A percentile compares a stretch with the other conserved stretches of the same genome.
Conservation (phyloP, 2,888 invertebrate genomes). For the Pachycephus smyrnensis region DNA sequence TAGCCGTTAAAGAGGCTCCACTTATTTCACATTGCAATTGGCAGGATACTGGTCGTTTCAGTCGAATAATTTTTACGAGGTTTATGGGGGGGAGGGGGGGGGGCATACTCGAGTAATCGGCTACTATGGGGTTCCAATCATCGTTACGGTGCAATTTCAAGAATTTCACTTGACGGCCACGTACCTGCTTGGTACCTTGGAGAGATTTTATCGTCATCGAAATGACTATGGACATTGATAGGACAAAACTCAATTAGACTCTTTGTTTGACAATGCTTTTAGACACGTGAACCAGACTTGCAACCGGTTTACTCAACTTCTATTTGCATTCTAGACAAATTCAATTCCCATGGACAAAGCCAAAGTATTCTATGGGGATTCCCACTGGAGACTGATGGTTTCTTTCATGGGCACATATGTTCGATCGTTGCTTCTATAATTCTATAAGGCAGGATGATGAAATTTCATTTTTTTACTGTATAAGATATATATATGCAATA, state of each 20-base stretch:
- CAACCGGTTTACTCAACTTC: constrained; percentile 16
- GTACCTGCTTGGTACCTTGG: not conserved
- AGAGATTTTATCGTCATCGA: not conserved
- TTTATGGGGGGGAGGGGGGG: no score
- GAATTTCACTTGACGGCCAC: not conserved
- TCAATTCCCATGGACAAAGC: constrained; percentile 50
- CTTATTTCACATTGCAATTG: not conserved
- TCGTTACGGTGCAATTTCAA: not conserved
- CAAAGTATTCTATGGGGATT: constrained; percentile 1
- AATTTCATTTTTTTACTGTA: not conserved
- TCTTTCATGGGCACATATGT: not conserved
- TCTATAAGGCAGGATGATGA: not conserved
- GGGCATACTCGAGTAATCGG: not conserved
- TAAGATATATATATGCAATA: not conserved
- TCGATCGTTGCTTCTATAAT: not conserved
- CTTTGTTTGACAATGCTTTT: constrained; percentile 2
- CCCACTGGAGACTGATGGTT: not conserved
- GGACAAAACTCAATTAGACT: constrained; percentile 3
- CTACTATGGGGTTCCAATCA: not conserved
- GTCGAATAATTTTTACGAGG: not conserved
- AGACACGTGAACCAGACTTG: not conserved
- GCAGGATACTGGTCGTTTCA: not conserved
- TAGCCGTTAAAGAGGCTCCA: not conserved
- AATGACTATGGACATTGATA: not conserved
- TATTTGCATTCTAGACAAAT: constrained; percentile 54